Base-by-base conservation (phyloP, 2,797 vertebrate genomes). In the Momotus momota region DNA sequence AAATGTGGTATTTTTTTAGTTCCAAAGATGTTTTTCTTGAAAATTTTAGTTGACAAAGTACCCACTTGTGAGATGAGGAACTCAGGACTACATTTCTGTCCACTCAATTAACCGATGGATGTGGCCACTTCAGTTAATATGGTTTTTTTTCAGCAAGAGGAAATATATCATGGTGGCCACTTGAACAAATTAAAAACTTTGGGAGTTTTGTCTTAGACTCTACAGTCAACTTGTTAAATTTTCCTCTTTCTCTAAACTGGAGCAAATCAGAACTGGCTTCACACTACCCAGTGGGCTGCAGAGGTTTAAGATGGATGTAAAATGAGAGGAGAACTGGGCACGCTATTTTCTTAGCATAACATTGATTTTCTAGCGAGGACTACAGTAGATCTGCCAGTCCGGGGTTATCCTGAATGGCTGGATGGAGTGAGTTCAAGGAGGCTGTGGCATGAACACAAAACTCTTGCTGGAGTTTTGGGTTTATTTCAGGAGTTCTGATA, bases 401-500 rank as follows among this genome's bases (percentile, higher is more conserved):
- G 57, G 38, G 33, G 31, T 89, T 55, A 72, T 75, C 66, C 35
- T 80, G 80, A 88, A 52, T 1, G 0, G 8, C 38, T 62, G 70
- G 22, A 65, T 46, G 41, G 52, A 57, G n/a, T 12, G 45, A 66
- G 31, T 91, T 94, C 82, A 69, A 86, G 81, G 66, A 84, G 54
- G 41, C 67, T 64, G 49, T 3, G 2, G 48, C 86, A 62, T 27
- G 77, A 95, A 89, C 35, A 6, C 40, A 5, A 12, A 71, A 33
- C 27, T 57, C 60, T 92, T 19, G 0, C 49, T 69, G 81, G 77
- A 93, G 48, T 61, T 93, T 82, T 67, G 66, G 70, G 91, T 90
- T 93, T 96, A 95, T 97, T 97, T 97, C 88, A 86, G 77, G 94
- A 95, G 81, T 88, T 88, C 79, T 97, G 86, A 81, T 86, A 64